Evolutionary conservation across 2,888 invertebrate genomes (phyloP).

Genomic region (Heliconius sara): DNA sequence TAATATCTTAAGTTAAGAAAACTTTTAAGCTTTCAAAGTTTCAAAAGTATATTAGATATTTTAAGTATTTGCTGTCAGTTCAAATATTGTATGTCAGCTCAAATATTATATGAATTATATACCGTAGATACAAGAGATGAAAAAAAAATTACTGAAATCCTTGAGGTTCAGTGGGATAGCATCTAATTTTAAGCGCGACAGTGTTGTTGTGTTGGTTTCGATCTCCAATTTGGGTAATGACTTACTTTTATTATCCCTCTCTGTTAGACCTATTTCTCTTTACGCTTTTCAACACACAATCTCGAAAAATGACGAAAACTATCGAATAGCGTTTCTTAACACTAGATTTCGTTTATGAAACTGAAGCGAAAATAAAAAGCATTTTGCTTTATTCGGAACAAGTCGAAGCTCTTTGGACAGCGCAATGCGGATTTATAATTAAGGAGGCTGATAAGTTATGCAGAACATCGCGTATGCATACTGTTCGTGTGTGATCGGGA

Average conservation of each 20-base stretch:
- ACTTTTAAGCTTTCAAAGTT: neutral
- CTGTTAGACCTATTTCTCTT: no score
- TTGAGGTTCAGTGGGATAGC: neutral
- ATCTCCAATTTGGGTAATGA: neutral
- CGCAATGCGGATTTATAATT: slow-evolving; percentile 23
- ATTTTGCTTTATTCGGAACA: neutral
- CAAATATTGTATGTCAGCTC: no score
- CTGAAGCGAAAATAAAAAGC: no score
- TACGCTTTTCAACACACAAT: no score
- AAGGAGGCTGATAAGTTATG: slow-evolving; percentile 19
- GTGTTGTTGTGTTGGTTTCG: neutral
- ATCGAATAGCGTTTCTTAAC: no score
- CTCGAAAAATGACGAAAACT: no score
- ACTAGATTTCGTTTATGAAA: no score
- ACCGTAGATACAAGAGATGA: no score
- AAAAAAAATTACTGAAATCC: neutral
- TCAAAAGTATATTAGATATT: no score
- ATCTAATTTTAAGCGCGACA: neutral
- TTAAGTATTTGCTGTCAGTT: no score
- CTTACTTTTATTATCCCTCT: no score
- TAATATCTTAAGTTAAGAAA: neutral
- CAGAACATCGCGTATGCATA: slow-evolving; percentile 17
- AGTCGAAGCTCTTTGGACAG: neutral
- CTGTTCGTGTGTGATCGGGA: slow-evolving; percentile 21
- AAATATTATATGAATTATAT: no score